A percentile compares a stretch with the other conserved stretches of the same genome.
Conservation (phyloP, 2,888 invertebrate species). For the Choristoneura rosaceana region DNA sequence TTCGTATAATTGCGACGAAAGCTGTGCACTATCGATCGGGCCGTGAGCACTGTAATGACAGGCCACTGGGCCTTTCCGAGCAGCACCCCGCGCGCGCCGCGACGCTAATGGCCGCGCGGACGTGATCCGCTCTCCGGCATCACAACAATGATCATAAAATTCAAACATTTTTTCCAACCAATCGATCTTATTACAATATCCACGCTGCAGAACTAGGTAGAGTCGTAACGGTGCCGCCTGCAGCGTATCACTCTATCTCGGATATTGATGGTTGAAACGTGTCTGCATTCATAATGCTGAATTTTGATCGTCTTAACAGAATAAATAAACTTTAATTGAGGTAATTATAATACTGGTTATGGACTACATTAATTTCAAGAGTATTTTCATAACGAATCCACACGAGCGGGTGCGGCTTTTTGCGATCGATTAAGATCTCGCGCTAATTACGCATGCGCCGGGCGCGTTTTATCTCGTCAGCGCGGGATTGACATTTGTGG, state of each 20-base stretch:
- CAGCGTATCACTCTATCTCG: slow-evolving; percentile 16
- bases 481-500: slow-evolving; percentile 30
- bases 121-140: slow-evolving; percentile 19
- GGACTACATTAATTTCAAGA: slow-evolving; percentile 32
- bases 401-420: slow-evolving; percentile 23
- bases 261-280: slow-evolving; percentile 27
- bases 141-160: slow-evolving; percentile 25
- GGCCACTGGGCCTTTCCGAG: slow-evolving; percentile 25
- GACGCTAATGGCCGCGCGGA: slow-evolving; percentile 16
- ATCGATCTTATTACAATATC: slow-evolving; percentile 28
- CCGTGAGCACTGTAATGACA: slow-evolving; percentile 14
- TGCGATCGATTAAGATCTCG: slow-evolving; percentile 38
- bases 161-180: slow-evolving; percentile 23
- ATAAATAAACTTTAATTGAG: slow-evolving; percentile 30
- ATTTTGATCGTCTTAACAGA: slow-evolving; percentile 32
- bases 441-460: slow-evolving; percentile 29
- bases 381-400: slow-evolving; percentile 34
- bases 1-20: slow-evolving; percentile 33
- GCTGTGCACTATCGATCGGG: slow-evolving; percentile 18
- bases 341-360: slow-evolving; percentile 35
- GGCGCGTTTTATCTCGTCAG: slow-evolving; percentile 27
- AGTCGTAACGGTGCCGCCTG: slow-evolving; percentile 10
- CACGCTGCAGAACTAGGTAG: neutral
- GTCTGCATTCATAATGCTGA: slow-evolving; percentile 34
- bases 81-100: neutral